Percentiles rank a stretch among this genome's conserved stretches.
Conservation (phyloP, 2,797 vertebrate species). For the Danio tinwini region DNA sequence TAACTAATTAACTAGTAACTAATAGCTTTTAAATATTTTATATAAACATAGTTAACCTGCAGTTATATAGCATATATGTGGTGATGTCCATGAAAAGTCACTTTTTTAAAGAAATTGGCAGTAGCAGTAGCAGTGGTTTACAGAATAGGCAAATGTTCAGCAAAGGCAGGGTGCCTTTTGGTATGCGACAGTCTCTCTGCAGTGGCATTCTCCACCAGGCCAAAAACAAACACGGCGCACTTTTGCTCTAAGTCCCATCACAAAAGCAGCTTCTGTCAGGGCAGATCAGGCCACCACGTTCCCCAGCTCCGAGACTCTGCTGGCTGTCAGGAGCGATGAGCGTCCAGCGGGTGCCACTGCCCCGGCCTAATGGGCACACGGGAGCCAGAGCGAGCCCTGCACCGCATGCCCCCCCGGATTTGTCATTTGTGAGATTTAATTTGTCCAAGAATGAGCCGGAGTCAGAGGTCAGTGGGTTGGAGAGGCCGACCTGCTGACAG, state of each 20-base stretch:
- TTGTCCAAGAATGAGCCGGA: constrained; percentile 81
- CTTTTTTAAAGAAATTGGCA: no score
- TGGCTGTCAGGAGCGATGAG: constrained; percentile 62
- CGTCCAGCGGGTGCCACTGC: constrained; percentile 48
- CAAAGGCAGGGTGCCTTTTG: constrained; percentile 24
- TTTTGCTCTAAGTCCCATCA: constrained; percentile 39
- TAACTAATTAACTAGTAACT: no score
- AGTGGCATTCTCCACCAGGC: constrained; percentile 25
- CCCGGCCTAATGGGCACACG: constrained; percentile 57
- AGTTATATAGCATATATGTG: no score
- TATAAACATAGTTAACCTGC: no score
- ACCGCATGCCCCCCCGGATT: constrained; percentile 72
- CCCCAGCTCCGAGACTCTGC: constrained; percentile 45
- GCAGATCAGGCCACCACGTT: constrained; percentile 49
- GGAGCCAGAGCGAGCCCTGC: constrained; percentile 37
- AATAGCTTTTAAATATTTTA: no score
- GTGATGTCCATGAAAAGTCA: no score
- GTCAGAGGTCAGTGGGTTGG: constrained; percentile 82
- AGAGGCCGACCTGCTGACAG: constrained; percentile 79
- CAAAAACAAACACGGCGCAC: constrained; percentile 50
- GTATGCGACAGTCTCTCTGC: constrained; percentile 27
- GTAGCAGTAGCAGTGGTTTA: neutral
- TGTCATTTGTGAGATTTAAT: constrained; percentile 84
- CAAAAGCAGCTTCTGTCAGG: constrained; percentile 56
- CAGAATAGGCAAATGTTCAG: constrained; percentile 17